Conservation (phyloP, 1,140 invertebrate genomes). For the Muscidifurax raptorellus region DNA sequence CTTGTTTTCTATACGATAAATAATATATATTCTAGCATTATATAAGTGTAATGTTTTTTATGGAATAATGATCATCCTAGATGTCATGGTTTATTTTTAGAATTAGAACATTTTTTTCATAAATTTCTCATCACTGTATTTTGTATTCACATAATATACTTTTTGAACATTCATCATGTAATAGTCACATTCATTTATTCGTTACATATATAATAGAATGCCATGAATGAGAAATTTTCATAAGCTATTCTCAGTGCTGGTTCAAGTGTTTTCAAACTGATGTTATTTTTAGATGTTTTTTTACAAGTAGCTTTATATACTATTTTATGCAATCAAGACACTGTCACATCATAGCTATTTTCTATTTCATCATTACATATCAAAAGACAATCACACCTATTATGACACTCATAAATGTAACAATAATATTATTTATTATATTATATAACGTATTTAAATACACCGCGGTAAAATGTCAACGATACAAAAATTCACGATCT, state of each 20-base stretch:
- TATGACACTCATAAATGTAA: background rate
- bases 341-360: background rate
- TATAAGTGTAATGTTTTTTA: constrained; percentile 44
- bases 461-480: background rate
- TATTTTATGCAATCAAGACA: constrained; percentile 1
- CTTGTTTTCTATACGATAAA: constrained; percentile 23
- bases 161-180: constrained; percentile 30
- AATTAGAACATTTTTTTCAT: constrained; percentile 43
- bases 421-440: background rate
- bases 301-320: background rate
- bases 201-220: constrained; percentile 34
- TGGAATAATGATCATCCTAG: constrained; percentile 40
- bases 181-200: constrained; percentile 40
- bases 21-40: constrained; percentile 12
- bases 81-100: constrained; percentile 48
- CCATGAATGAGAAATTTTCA: constrained; percentile 20
- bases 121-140: constrained; percentile 32
- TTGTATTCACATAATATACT: constrained; percentile 4
- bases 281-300: constrained; percentile 24
- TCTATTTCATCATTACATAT: constrained; percentile 7
- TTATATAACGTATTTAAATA: constrained; percentile 1
- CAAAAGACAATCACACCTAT: background rate
- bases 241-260: constrained; percentile 4
- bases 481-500: background rate
- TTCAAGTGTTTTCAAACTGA: constrained; percentile 18